Evolutionary conservation across 1,140 invertebrate species (phyloP).

Genomic region (Temnothorax longispinosus): DNA sequence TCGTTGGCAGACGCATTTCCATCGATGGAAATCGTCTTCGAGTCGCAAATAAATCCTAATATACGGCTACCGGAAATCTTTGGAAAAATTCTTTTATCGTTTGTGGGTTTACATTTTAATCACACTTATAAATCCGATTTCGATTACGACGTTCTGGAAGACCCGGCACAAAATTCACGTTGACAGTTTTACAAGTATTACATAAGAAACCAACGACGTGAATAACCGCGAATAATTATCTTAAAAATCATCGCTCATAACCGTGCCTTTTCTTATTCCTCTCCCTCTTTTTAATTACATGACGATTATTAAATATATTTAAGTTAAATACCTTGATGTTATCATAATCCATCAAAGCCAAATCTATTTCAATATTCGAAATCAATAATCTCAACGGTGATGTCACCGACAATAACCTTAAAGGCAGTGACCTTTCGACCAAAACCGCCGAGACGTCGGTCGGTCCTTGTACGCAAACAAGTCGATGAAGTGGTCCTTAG

Average conservation of each 20-base stretch:
- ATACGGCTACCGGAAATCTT: background rate
- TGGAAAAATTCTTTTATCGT: background rate
- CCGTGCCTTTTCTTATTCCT: background rate
- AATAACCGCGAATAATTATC: background rate
- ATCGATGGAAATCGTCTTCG: constrained; percentile 8
- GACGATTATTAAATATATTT: background rate
- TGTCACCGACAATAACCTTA: background rate
- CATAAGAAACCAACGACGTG: background rate
- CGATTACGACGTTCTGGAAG: background rate
- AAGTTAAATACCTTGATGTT: background rate
- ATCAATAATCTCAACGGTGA: background rate
- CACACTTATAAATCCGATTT: background rate
- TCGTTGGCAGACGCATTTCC: background rate
- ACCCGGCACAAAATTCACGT: background rate
- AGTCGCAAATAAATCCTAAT: background rate
- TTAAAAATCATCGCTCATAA: background rate
- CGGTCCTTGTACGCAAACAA: background rate
- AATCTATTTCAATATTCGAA: background rate
- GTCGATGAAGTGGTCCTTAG: constrained; percentile 31
- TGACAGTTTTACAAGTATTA: background rate
- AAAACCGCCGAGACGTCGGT: background rate
- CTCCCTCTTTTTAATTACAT: background rate
- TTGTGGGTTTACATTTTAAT: constrained; percentile 16
- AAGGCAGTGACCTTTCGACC: background rate
- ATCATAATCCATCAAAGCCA: background rate